These are phyloP conservation scores for Bimastos eiseni DNA, from an alignment of 2,888 invertebrate genomes.

Conservation along the genomic window DNA sequence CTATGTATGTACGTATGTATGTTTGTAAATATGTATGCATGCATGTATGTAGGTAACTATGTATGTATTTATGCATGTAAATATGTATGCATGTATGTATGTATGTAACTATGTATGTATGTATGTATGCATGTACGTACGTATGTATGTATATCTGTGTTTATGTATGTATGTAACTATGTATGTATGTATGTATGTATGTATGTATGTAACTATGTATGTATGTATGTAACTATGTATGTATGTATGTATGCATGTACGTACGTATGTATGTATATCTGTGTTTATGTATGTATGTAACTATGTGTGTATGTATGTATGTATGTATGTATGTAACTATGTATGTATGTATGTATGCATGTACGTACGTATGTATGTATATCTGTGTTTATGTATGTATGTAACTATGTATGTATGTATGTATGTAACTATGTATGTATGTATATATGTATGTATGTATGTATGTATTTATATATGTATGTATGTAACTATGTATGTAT, in stretches of 20 bases:
- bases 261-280: conserved; percentile 24
- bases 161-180: not conserved
- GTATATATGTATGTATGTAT: too few species aligned
- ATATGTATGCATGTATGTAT: not conserved
- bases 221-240: conserved; percentile 33
- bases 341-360: too few species aligned
- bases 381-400: too few species aligned
- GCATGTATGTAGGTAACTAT: conserved; percentile 26
- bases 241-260: conserved; percentile 31
- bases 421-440: too few species aligned
- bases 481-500: too few species aligned
- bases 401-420: too few species aligned
- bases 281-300: too few species aligned
- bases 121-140: conserved; percentile 23
- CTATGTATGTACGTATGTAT: conserved; percentile 18
- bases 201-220: conserved; percentile 28
- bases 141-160: not conserved
- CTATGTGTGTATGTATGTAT: conserved; percentile 30
- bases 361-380: too few species aligned
- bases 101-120: conserved; percentile 34
- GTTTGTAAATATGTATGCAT: conserved; percentile 20
- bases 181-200: conserved; percentile 8
- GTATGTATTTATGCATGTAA: conserved; percentile 24
- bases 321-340: conserved; percentile 30
- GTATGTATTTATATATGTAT: too few species aligned